A percentile compares a stretch with the other conserved stretches of the same genome.
These are phyloP conservation scores for Crioceris asparagi DNA, from an alignment of 2,888 invertebrate genomes.

Conservation along the genomic window DNA sequence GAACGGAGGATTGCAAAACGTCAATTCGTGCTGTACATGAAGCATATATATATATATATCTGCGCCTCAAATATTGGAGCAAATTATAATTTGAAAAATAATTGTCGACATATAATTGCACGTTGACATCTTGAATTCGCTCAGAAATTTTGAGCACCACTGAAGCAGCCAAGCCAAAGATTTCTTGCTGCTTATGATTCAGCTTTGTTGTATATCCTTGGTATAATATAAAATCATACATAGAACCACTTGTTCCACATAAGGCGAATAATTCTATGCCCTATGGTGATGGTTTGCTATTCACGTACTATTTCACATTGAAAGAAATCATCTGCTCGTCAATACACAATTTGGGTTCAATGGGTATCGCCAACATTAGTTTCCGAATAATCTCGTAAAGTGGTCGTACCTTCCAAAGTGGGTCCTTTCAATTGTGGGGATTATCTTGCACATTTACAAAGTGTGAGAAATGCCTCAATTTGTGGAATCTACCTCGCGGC, in stretches of 20 bases:
- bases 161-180: constrained; percentile 3
- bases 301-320: constrained; percentile 5
- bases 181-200: background rate
- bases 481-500: constrained; percentile 17
- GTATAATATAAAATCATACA: constrained; percentile 7
- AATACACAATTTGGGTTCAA: constrained; percentile 2
- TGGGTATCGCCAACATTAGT: background rate
- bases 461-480: constrained; percentile 19
- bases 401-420: constrained; percentile 5
- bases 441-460: constrained; percentile 13
- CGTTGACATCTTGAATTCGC: constrained; percentile 6
- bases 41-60: constrained; percentile 3
- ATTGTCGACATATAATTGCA: too few species aligned
- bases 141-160: constrained; percentile 1
- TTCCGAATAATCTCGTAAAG: constrained; percentile 1
- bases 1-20: constrained; percentile 17
- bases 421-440: background rate
- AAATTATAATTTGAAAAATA: too few species aligned
- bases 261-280: constrained; percentile 2
- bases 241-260: constrained; percentile 4
- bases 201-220: constrained; percentile 8
- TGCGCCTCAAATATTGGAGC: too few species aligned
- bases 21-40: constrained; percentile 15
- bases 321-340: constrained; percentile 5
- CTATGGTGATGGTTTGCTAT: constrained; percentile 1